Evolutionary conservation across 2,888 invertebrate genomes (phyloP), one percentile per base, ranked within the genome.

Genomic region (Nomada fabriciana): DNA sequence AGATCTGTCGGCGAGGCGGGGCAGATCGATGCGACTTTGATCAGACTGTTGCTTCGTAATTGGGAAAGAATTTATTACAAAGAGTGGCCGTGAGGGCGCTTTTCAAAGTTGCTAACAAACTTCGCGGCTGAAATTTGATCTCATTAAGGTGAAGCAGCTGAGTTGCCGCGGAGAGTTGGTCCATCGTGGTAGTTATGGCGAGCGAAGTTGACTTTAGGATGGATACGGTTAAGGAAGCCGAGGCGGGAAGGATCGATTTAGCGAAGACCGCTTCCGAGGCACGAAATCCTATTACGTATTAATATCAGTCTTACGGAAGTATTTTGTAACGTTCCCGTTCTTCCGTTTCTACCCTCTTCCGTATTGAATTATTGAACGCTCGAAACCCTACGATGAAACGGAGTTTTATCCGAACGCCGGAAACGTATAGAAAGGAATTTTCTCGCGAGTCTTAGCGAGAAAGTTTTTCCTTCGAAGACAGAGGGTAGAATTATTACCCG

Each of bases 111-210:
- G 55, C 57, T 53, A 70, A 84, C 64, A 82, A 84, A 85, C 77
- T 86, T 84, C 29, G 50, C 50, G 43, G 52, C 47, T 61, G 81
- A 83, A 79, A 86, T 81, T 88, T 75, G 83, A 86, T 86, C 81
- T 85, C 88, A 83, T 87, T 87, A 86, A 83, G 57, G 67, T 50
- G 59, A 52, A 69, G 63, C 60, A 79, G 63, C 63, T 57, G 83
- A 74, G 84, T 61, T 81, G 75, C 72, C 67, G 50, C 29, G 29
- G 55, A 86, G 55, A 84, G 73, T 86, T 86, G 74, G 70, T 74
- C 83, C 74, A 71, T 65, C 20, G 60, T 25, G 61, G 52, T 73
- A 82, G 78, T 78, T 78, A 82, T 70, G 68, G 65, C 67, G 36
- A 67, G 69, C n/a, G 52, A 82, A 79, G 82, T 75, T 83, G 78